These are phyloP conservation scores for Calephelis perditalis DNA, from an alignment of 2,888 invertebrate species.

Conservation along the genomic window DNA sequence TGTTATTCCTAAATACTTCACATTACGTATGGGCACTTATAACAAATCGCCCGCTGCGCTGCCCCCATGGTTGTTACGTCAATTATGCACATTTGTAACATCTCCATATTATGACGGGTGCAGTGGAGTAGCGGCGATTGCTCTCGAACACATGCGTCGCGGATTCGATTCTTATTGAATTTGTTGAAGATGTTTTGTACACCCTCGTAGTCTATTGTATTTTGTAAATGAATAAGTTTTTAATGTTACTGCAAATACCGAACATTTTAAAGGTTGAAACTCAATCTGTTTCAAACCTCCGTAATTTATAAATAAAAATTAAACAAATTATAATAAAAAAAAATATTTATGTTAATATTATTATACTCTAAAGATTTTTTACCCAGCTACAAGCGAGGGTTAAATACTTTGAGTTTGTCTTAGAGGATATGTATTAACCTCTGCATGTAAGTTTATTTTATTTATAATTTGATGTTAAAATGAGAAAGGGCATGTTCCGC, in stretches of 20 bases:
- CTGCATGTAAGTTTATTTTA: too few relatives aligned
- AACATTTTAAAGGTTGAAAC: background rate
- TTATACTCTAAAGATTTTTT: too few relatives aligned
- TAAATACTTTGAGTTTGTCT: too few relatives aligned
- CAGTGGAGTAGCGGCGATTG: slow-evolving; percentile 46
- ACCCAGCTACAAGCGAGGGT: too few relatives aligned
- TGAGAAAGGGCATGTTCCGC: too few relatives aligned
- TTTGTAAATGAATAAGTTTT: background rate
- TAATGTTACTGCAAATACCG: background rate
- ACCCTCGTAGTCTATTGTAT: slow-evolving; percentile 9
- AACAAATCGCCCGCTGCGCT: slow-evolving; percentile 28
- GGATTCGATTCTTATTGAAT: slow-evolving; percentile 65
- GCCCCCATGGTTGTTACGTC: slow-evolving; percentile 64
- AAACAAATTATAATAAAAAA: too few relatives aligned
- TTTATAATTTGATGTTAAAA: too few relatives aligned
- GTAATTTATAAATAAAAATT: too few relatives aligned
- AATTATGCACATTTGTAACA: slow-evolving; percentile 49
- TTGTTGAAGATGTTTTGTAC: slow-evolving; percentile 57
- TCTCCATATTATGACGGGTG: slow-evolving; percentile 60
- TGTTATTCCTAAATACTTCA: background rate
- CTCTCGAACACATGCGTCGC: slow-evolving; percentile 68
- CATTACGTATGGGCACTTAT: slow-evolving; percentile 11
- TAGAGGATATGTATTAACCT: too few relatives aligned
- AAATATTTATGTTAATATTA: too few relatives aligned
- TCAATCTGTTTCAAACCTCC: too few relatives aligned